Percentiles rank a stretch among this genome's conserved stretches.
Conservation (phyloP, 2,797 vertebrate genomes). For the Silurus aristotelis region DNA sequence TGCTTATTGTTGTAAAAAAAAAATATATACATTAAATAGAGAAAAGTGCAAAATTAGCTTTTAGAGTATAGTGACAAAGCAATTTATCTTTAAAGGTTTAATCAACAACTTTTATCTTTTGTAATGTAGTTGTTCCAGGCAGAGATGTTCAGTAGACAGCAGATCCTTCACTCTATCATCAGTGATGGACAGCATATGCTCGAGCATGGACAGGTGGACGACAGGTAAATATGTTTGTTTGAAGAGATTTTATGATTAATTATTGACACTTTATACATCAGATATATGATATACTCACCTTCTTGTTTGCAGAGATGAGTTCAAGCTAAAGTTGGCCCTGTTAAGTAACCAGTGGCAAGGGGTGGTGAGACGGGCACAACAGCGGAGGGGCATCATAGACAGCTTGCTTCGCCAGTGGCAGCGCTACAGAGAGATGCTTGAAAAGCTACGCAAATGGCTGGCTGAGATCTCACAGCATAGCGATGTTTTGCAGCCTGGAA, state of each 20-base stretch:
- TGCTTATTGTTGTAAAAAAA: not conserved
- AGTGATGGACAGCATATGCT: conserved; percentile 89
- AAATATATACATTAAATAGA: not conserved
- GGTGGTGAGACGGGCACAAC: conserved; percentile 90
- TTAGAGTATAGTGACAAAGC: not conserved
- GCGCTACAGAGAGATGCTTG: conserved; percentile 86
- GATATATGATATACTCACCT: not conserved
- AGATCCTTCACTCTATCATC: conserved; percentile 95
- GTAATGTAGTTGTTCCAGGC: conserved; percentile 89
- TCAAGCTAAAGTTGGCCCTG: conserved; percentile 88
- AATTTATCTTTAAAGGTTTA: not conserved
- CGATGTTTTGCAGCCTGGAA: conserved; percentile 70
- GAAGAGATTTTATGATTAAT: not conserved
- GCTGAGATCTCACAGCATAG: conserved; percentile 81
- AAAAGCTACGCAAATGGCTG: conserved; percentile 89
- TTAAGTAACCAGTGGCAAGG: conserved; percentile 96
- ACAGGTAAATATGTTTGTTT: conserved; percentile 77
- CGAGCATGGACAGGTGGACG: conserved; percentile 93
- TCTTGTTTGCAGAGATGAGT: conserved; percentile 82
- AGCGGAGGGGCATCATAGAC: conserved; percentile 93
- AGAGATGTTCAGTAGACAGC: conserved; percentile 97
- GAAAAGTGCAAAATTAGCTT: not conserved
- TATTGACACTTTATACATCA: not conserved
- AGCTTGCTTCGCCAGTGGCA: conserved; percentile 94
- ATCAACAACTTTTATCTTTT: not conserved